Percentiles rank a stretch among this genome's conserved stretches.
Conservation (phyloP, 2,113 vertebrate genomes). For the Bubalus kerabau region DNA sequence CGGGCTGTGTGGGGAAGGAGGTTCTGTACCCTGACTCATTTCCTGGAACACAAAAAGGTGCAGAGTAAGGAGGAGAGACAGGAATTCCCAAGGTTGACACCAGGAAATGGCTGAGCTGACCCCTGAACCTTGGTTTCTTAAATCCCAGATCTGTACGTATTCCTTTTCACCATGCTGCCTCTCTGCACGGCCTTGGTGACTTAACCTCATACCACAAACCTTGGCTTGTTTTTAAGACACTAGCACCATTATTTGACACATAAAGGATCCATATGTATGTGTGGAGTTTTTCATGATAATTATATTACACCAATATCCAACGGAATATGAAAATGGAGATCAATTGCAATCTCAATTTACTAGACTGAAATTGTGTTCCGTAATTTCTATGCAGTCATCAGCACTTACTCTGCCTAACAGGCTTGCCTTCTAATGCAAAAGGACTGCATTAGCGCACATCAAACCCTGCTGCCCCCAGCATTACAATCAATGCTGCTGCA, state of each 20-base stretch:
- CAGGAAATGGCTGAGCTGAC: neutral
- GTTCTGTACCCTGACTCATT: neutral
- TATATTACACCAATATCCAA: slow-evolving; percentile 5
- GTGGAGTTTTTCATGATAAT: slow-evolving; percentile 39
- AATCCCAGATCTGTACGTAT: too few species aligned
- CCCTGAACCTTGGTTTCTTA: neutral
- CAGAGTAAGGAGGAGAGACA: neutral
- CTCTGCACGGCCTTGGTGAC: neutral
- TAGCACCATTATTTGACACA: neutral
- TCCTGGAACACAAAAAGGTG: neutral
- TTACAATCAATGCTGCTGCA: neutral
- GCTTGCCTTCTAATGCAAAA: neutral
- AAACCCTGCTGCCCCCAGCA: neutral
- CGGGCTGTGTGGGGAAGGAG: neutral
- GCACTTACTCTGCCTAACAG: neutral
- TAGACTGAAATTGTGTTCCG: neutral
- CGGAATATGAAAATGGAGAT: slow-evolving; percentile 49
- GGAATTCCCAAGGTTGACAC: neutral
- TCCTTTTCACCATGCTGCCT: neutral
- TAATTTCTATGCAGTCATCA: slow-evolving; percentile 7
- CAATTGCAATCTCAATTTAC: slow-evolving; percentile 45
- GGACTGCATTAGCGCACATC: neutral
- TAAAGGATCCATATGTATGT: slow-evolving; percentile 3
- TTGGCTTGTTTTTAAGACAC: slow-evolving; percentile 13
- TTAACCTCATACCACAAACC: neutral